These are phyloP conservation scores for Phaethornis superciliosus DNA, from an alignment of 2,113 vertebrate species.

Conservation along the genomic window DNA sequence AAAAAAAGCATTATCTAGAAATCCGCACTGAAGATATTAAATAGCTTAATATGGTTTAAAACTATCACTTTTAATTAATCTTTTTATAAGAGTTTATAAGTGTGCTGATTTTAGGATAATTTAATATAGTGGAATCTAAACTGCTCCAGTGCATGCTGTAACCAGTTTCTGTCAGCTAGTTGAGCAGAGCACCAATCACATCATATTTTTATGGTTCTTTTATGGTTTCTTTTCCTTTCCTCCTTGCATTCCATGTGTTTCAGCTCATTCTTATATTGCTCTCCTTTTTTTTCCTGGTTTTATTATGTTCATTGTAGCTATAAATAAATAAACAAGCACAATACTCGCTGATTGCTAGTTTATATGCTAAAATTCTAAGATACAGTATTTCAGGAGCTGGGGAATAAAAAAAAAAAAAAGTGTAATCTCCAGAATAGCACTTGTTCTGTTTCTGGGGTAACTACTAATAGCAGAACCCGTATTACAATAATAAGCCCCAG, in stretches of 20 bases:
- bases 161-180: neutral
- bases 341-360: conserved; percentile 44
- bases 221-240: neutral
- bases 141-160: neutral
- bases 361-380: neutral
- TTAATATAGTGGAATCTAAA: neutral
- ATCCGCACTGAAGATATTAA: fast-evolving
- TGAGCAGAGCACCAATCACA: neutral
- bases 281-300: neutral
- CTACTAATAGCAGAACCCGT: conserved; percentile 20
- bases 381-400: neutral
- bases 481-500: conserved; percentile 7
- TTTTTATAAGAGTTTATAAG: neutral
- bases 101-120: neutral
- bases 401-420: neutral
- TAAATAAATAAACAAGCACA: conserved; percentile 54
- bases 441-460: conserved; percentile 35
- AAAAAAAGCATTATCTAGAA: neutral
- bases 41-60: neutral
- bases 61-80: neutral
- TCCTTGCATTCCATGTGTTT: neutral
- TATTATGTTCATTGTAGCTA: neutral
- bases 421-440: neutral
- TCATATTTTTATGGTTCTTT: neutral
- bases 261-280: neutral